Base-by-base conservation (phyloP, 2,113 vertebrate genomes). In the Struthidea cinerea region DNA sequence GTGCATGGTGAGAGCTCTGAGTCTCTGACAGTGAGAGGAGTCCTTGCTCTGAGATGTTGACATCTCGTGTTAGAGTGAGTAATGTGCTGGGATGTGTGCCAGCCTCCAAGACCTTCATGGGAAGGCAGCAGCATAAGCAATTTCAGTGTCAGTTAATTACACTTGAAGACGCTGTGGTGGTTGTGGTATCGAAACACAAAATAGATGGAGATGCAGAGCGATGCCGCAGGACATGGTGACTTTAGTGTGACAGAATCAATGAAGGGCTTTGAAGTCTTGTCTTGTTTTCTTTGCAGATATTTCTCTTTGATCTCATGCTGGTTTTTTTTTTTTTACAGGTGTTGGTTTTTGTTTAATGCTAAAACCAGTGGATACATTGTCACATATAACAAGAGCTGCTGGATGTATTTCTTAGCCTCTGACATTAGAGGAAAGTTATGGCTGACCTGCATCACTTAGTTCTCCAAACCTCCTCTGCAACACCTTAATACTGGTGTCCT, bases 261-360 rank as follows among this genome's bases (percentile, higher is more conserved):
- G 22, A 74, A 78, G 42, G 75, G 46, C 76, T 55, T 71, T 41
- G 28, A 75, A 59, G 84, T 55, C 24, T 81, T 46, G 30, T 53
- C 68, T 73, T 47, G 10, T 71, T 91, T 92, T 71, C 85, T 88
- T 97, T 96, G 85, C 28, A 91, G 84, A 60, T 94, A 71, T 73
- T 98, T 71, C 90, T 97, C 32, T 96, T 96, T 90, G 93, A 97
- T 95, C 93, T 97, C 46, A 77, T 94, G 76, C 93, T 97, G 65
- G 93, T 94, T 84, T 96, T 30, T 96, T 80, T 97, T n/a, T 94
- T 97, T 70, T 85, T 96, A 93, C 96, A 97, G 97, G 91, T 98
- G 68, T 68, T 56, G n/a, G 0, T 7, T 87, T 73, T 69, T 84
- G 19, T 89, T 85, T 56, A 74, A 65, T 79, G 74, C 47, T 41